Evolutionary conservation across 1,140 invertebrate genomes (phyloP).

Genomic region (Caligus rogercresseyi): DNA sequence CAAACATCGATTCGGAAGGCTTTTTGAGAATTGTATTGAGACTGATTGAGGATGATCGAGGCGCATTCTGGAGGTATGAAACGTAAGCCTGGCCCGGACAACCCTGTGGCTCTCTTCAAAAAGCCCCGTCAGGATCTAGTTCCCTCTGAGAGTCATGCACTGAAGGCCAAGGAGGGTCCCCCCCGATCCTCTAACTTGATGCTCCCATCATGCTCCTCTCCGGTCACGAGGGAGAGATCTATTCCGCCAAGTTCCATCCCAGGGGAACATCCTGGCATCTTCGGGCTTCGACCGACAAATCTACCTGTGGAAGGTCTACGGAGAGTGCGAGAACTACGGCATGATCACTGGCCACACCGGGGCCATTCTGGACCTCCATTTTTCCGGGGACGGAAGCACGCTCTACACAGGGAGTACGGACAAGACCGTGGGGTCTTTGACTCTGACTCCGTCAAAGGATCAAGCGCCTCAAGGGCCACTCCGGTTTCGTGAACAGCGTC

Average conservation of each 20-base stretch:
- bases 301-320: conserved; percentile 91
- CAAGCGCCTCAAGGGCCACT: conserved; percentile 43
- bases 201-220: conserved; percentile 91
- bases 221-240: conserved; percentile 82
- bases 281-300: conserved; percentile 93
- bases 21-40: too few relatives aligned
- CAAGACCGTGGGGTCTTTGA: conserved; percentile 89
- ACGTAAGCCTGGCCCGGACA: too few relatives aligned
- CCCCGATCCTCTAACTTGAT: conserved; percentile 67
- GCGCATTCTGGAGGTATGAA: too few relatives aligned
- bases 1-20: too few relatives aligned
- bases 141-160: conserved; percentile 31
- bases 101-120: neutral
- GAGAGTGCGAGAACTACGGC: conserved; percentile 92
- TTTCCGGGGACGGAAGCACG: conserved; percentile 75
- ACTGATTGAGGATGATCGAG: too few relatives aligned
- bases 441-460: conserved; percentile 39
- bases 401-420: conserved; percentile 88
- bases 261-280: conserved; percentile 79
- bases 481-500: conserved; percentile 69
- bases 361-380: conserved; percentile 88
- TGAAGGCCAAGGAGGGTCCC: conserved; percentile 36
- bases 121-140: neutral
- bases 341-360: conserved; percentile 72
- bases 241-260: conserved; percentile 79